Conservation (phyloP, 2,113 vertebrate genomes). For the Theristicus caerulescens region DNA sequence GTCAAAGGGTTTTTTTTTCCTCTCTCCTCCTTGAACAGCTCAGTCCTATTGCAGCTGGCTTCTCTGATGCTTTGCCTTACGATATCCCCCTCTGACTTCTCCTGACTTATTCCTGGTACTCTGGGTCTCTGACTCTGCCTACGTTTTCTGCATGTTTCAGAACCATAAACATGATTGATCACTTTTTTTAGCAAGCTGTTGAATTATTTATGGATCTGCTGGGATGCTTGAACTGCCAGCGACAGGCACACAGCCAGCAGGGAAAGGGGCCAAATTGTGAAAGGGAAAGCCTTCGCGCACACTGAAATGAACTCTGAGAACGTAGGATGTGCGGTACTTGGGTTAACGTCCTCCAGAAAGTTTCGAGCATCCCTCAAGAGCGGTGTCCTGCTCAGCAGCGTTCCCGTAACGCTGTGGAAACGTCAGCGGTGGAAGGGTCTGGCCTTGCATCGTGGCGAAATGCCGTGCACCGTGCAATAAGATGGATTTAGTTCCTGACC, state of each 20-base stretch:
- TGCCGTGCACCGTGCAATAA: rapidly evolving
- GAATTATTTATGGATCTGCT: conserved; percentile 43
- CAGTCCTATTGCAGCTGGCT: not conserved
- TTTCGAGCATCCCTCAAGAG: not conserved
- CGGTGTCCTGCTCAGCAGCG: rapidly evolving
- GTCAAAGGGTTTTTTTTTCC: not conserved
- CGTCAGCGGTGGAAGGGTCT: not conserved
- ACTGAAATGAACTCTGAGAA: not conserved
- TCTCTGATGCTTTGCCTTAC: not conserved
- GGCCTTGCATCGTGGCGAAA: rapidly evolving
- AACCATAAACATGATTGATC: conserved; percentile 15
- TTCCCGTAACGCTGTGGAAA: not conserved
- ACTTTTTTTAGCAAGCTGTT: not conserved
- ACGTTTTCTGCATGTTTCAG: not conserved
- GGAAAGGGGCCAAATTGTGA: conserved; percentile 8
- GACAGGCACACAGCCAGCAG: conserved; percentile 9
- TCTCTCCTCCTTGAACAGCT: not conserved
- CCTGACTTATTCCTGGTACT: not conserved
- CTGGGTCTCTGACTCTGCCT: not conserved
- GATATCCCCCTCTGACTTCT: not conserved
- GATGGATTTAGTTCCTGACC: not conserved
- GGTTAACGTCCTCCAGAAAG: not conserved
- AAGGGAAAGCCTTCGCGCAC: not conserved
- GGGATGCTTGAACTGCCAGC: conserved; percentile 33
- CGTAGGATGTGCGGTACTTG: rapidly evolving